phyloP scores from a whole-genome alignment of 1,140 invertebrate genomes.

The Dendrolimus kikuchii region DNA sequence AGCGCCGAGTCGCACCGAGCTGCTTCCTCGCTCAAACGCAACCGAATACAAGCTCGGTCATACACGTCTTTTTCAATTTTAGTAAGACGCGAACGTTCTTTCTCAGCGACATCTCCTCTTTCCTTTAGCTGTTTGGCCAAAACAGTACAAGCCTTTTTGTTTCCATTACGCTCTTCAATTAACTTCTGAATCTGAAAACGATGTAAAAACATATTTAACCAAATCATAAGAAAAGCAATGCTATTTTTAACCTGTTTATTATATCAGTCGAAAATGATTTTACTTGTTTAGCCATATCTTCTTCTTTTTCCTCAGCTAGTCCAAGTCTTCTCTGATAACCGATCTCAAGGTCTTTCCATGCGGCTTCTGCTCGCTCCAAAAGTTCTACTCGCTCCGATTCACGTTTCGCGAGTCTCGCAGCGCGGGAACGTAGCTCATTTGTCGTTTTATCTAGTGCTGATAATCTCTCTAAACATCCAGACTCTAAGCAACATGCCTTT shows the following conservation, averaged over 20 bases:
- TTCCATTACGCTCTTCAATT: constrained; percentile 42
- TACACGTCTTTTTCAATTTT: constrained; percentile 38
- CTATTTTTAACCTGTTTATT: no score
- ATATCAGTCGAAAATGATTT: no score
- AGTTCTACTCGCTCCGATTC: constrained; percentile 41
- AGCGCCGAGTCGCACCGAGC: constrained; percentile 25
- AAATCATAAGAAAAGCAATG: no score
- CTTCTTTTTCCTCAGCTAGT: constrained; percentile 42
- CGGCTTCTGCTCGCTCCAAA: constrained; percentile 47
- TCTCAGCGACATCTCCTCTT: constrained; percentile 22
- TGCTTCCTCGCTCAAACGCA: constrained; percentile 31
- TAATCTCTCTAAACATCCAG: constrained; percentile 27
- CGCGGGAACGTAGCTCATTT: constrained; percentile 34
- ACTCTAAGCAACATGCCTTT: constrained; percentile 41
- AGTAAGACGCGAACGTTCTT: constrained; percentile 22
- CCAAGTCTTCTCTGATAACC: constrained; percentile 42
- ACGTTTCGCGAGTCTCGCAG: constrained; percentile 28
- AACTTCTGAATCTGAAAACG: constrained; percentile 32
- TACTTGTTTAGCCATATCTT: constrained; percentile 39
- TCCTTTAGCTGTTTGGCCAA: constrained; percentile 30
- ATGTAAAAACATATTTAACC: constrained; percentile 8
- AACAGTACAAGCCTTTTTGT: constrained; percentile 26
- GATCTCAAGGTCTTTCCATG: constrained; percentile 52
- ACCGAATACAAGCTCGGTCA: constrained; percentile 23
- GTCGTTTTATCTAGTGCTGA: constrained; percentile 32